These are phyloP conservation scores for Saccostrea cuccullata DNA, from an alignment of 1,140 invertebrate genomes.

Conservation along the genomic window DNA sequence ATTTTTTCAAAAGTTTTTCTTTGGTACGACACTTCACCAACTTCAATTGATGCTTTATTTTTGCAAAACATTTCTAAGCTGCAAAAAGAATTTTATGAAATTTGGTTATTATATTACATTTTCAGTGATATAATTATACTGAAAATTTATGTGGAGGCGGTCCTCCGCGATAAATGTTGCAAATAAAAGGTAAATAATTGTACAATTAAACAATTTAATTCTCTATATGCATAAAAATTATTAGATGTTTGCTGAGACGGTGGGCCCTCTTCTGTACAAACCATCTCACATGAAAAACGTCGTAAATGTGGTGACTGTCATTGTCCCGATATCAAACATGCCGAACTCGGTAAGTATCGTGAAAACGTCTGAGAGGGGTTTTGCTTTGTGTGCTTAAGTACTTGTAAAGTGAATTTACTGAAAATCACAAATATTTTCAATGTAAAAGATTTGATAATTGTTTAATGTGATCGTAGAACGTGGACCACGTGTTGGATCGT, in stretches of 20 bases:
- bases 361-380: background rate
- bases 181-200: too few species aligned
- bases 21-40: background rate
- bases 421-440: background rate
- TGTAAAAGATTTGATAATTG: background rate
- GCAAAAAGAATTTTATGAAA: too few species aligned
- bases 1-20: background rate
- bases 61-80: too few species aligned
- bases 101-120: too few species aligned
- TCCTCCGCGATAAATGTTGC: too few species aligned
- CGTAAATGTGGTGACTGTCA: conserved; percentile 69
- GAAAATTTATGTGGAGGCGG: too few species aligned
- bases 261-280: conserved; percentile 73
- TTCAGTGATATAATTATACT: too few species aligned
- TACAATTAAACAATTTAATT: too few species aligned
- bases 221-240: too few species aligned
- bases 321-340: conserved; percentile 75
- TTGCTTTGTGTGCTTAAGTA: background rate
- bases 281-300: conserved; percentile 77
- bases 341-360: conserved; percentile 69
- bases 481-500: conserved; percentile 71
- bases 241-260: conserved; percentile 75
- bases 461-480: conserved; percentile 60
- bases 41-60: background rate
- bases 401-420: background rate